Percentiles rank a stretch among this genome's conserved stretches.
phyloP scores from a whole-genome alignment of 2,888 invertebrate species.

The Caenorhabditis doughertyi region DNA sequence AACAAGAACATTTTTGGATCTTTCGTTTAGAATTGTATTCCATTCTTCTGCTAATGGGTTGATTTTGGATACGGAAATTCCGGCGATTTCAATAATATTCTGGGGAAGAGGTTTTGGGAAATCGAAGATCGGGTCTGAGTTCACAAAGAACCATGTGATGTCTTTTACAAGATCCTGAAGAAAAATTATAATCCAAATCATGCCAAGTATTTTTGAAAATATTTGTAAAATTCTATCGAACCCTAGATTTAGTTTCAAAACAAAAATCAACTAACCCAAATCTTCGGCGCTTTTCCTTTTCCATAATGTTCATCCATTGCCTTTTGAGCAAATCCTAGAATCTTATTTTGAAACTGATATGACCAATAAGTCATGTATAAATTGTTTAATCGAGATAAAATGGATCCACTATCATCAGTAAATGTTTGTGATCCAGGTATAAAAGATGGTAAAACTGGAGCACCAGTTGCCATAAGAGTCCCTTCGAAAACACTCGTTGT shows the following conservation, averaged over 20 bases:
- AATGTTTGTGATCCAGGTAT: constrained; percentile 66
- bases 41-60: constrained; percentile 58
- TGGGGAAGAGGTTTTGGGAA: constrained; percentile 71
- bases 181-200: too few species aligned
- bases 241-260: too few species aligned
- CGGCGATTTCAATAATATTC: constrained; percentile 72
- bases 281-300: constrained; percentile 38
- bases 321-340: constrained; percentile 52
- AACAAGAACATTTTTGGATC: constrained; percentile 65
- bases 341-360: constrained; percentile 59
- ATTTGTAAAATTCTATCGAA: too few species aligned
- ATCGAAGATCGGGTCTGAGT: constrained; percentile 72
- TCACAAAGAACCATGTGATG: constrained; percentile 69
- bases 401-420: constrained; percentile 63
- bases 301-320: constrained; percentile 58
- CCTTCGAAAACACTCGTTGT: constrained; percentile 67
- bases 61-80: constrained; percentile 59
- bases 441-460: constrained; percentile 65
- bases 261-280: constrained; percentile 53
- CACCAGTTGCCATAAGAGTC: constrained; percentile 62
- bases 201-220: too few species aligned
- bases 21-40: constrained; percentile 56
- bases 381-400: constrained; percentile 53
- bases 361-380: constrained; percentile 63
- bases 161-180: constrained; percentile 61